These are phyloP conservation scores for Formica selysi DNA, from an alignment of 1,140 invertebrate genomes.

Conservation along the genomic window DNA sequence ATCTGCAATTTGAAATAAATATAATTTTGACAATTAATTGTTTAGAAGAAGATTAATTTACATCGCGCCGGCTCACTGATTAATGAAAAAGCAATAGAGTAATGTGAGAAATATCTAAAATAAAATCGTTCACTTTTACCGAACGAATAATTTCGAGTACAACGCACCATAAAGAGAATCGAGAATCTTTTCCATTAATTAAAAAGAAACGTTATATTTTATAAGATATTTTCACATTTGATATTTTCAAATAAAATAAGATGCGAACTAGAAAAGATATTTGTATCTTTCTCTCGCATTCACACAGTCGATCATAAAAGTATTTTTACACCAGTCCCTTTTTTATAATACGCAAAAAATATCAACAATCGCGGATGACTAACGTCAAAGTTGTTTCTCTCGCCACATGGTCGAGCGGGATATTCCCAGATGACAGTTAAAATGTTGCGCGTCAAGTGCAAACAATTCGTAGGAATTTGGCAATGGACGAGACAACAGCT, in stretches of 20 bases:
- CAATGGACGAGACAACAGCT: slow-evolving; percentile 36
- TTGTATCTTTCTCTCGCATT: too few species aligned
- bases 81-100: too few species aligned
- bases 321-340: not conserved
- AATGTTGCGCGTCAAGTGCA: slow-evolving; percentile 8
- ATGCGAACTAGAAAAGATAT: too few species aligned
- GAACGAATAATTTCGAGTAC: too few species aligned
- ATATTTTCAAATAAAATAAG: too few species aligned
- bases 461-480: slow-evolving; percentile 64
- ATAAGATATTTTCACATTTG: not conserved
- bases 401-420: not conserved
- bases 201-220: too few species aligned
- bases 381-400: not conserved
- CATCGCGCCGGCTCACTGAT: not conserved
- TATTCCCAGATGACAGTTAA: not conserved
- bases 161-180: too few species aligned
- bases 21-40: not conserved
- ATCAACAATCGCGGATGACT: not conserved
- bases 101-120: too few species aligned
- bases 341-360: not conserved
- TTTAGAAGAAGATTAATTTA: not conserved
- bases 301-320: not conserved
- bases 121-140: too few species aligned
- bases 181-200: not conserved
- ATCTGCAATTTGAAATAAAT: not conserved